Base-by-base conservation (phyloP, 2,797 vertebrate species). In the Miichthys miiuy region DNA sequence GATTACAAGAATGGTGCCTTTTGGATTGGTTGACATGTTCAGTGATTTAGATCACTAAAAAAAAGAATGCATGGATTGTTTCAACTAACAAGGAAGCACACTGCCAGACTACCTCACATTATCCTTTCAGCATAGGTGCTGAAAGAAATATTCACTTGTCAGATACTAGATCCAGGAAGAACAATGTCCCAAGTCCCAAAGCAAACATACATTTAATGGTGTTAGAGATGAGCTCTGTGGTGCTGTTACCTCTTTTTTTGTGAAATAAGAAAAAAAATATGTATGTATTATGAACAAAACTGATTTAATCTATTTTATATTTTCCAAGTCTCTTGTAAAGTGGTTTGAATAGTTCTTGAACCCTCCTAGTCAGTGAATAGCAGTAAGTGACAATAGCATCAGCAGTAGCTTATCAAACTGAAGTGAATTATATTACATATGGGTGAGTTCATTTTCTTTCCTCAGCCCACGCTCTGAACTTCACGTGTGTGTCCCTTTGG, bases 401-500 rank as follows among this genome's bases (percentile, higher is more conserved):
- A 69, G 17, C 47, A 62, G 65, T 4, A 25, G 3, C 44, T 46
- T 44, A 50, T 2, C 34, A 34, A 34, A 34, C 34, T 38, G 34
- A 60, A 72, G 17, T 58, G 6, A 61, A 71, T 72, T 69, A 42
- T 2, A 38, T 38, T 8, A 38, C 34, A 9, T 57, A 46, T 52
- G 5, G 25, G 1, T 47, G 6, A 63, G 48, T 56, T 71, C 0
- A 72, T 57, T 62, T 67, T 17, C 27, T 47, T 72, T 16, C 48
- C 42, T 63, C 30, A 57, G 57, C 57, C 48, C 18, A 52, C 5
- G 8, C 27, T 6, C 6, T 74, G 62, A 79, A 79, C 72, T 83
- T 51, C 16, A 42, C 5, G 42, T 69, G 68, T 6, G 0, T 25
- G 68, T 85, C 68, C 70, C 75, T 71, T 62, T 72, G 75, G 81